Evolutionary conservation across 2,888 invertebrate genomes (phyloP).

Genomic region (Carabus problematicus): DNA sequence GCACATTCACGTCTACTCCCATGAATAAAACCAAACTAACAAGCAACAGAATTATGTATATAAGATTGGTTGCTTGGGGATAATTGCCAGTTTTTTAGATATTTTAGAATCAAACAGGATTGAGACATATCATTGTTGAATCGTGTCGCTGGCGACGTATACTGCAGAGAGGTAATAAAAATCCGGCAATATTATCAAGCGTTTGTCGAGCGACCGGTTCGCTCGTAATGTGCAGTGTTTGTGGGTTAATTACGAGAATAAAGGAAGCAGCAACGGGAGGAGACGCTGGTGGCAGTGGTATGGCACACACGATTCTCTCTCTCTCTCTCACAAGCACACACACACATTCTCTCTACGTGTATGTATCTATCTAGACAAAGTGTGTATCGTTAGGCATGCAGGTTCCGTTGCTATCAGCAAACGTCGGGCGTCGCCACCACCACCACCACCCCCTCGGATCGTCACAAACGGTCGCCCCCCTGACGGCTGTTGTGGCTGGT

Average conservation of each 20-base stretch:
- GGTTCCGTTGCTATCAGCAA: slow-evolving; percentile 10
- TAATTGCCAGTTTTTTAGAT: no score
- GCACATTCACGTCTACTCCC: no score
- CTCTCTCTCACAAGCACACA: no score
- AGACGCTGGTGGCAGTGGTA: background rate
- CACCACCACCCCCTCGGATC: background rate
- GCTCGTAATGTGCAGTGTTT: slow-evolving; percentile 57
- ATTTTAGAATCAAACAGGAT: no score
- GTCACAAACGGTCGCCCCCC: slow-evolving; percentile 5
- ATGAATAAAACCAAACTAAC: no score
- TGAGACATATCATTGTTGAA: no score
- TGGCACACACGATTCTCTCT: no score
- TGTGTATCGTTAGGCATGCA: slow-evolving; percentile 40
- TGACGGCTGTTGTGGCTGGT: slow-evolving; percentile 50
- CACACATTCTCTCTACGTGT: no score
- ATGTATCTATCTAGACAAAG: background rate
- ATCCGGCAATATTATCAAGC: slow-evolving; percentile 30
- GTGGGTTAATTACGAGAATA: slow-evolving; percentile 56
- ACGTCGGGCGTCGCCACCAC: background rate
- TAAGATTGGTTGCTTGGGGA: no score
- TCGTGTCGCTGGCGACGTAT: no score
- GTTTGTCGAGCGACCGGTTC: slow-evolving; percentile 27
- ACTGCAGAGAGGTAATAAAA: slow-evolving; percentile 33
- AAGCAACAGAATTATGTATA: no score
- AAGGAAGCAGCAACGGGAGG: slow-evolving; percentile 24